Percentiles rank a stretch among this genome's conserved stretches.
Evolutionary conservation across 2,888 invertebrate genomes (phyloP).

Genomic region (Allophyes oxyacanthae): DNA sequence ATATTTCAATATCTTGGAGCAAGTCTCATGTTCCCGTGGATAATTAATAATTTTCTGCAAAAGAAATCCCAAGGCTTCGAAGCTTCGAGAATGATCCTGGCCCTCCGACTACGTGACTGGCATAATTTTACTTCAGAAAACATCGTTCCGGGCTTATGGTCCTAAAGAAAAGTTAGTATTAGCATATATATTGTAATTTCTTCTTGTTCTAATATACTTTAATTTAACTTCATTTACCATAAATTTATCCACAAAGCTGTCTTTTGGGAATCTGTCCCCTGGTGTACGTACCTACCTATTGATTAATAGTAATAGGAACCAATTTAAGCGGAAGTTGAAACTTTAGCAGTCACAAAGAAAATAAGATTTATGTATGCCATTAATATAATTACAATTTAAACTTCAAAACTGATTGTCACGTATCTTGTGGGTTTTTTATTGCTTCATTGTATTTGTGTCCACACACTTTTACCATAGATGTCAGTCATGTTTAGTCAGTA

Average conservation of each 20-base stretch:
- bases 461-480: too few species aligned
- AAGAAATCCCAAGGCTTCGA: conserved; percentile 22
- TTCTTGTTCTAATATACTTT: neutral
- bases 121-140: conserved; percentile 32
- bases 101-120: conserved; percentile 41
- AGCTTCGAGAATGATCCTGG: conserved; percentile 23
- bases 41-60: conserved; percentile 30
- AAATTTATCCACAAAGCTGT: too few species aligned
- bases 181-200: conserved; percentile 10
- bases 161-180: conserved; percentile 17
- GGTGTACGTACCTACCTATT: neutral
- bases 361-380: too few species aligned
- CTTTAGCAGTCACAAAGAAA: too few species aligned
- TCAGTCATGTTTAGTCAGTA: too few species aligned
- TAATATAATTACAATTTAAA: too few species aligned
- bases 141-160: neutral
- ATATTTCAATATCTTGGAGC: conserved; percentile 12
- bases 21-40: conserved; percentile 4
- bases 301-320: too few species aligned
- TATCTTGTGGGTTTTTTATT: too few species aligned
- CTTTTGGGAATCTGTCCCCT: neutral
- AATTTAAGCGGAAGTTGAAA: too few species aligned
- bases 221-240: too few species aligned
- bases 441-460: too few species aligned
- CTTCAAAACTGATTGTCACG: too few species aligned